Base-by-base conservation (phyloP, 2,113 vertebrate species). In the Chiloscyllium plagiosum region DNA sequence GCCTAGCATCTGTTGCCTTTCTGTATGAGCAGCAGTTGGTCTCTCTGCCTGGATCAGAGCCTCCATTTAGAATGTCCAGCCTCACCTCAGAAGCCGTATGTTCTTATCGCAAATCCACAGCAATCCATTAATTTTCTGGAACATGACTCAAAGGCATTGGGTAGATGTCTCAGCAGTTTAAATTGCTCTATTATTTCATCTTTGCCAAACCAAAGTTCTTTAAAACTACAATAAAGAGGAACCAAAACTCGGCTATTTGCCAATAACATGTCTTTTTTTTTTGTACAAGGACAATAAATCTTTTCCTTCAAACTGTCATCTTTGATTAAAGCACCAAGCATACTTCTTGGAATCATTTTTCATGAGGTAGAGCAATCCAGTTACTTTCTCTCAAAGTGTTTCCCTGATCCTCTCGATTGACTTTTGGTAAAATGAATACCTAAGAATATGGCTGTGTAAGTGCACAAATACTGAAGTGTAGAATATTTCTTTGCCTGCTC, bases 391-490 rank as follows among this genome's bases (percentile, higher is more conserved):
- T 97, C 96, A 97, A 96, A 94, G 96, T 96, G 96, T 96, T 96
- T 96, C 96, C 86, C 96, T 90, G 96, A 97, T 97, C 96, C 97
- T 96, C 96, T 97, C 97, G 96, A 97, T 97, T 96, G 97, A 96
- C 97, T 97, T 96, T 97, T 96, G 96, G 68, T 97, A 97, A 95
- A 96, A 92, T 97, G 96, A 96, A 19, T 96, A 92, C 96, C 96
- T 97, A 96, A 97, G 96, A 97, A 97, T 97, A 98, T 97, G 97
- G 97, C 97, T 3, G 29, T 96, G 96, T 97, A 98, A 97, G 97
- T 97, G 96, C 47, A 87, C 96, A 97, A 96, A 97, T 96, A 95
- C 94, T 96, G 96, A 95, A 96, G 96, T n/a, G 19, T 37, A 42
- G 66, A 70, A 10, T 22, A 47, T 50, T 65, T 90, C 52, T 83